A percentile compares a stretch with the other conserved stretches of the same genome.
Evolutionary conservation across 2,888 invertebrate genomes (phyloP).

Genomic region (Dynastes grantii): DNA sequence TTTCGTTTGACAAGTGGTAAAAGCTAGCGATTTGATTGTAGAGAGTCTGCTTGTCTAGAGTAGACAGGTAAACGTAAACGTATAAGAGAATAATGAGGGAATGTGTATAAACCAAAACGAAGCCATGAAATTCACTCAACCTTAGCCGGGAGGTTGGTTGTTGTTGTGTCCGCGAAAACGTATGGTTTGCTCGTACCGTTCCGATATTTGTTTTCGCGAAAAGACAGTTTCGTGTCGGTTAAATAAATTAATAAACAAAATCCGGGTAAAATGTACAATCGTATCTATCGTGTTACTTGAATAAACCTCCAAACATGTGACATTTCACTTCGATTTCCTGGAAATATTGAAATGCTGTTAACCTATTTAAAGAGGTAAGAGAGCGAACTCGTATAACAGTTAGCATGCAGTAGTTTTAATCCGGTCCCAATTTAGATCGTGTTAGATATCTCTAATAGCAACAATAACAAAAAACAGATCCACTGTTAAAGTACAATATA

Average conservation of each 20-base stretch:
- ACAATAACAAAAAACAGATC: neutral
- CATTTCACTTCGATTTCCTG: constrained; percentile 21
- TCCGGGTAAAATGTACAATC: neutral
- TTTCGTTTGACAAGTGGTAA: too few relatives aligned
- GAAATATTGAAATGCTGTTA: constrained; percentile 49
- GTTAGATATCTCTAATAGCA: too few relatives aligned
- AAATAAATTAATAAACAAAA: neutral
- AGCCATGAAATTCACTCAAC: constrained; percentile 37
- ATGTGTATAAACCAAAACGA: constrained; percentile 45
- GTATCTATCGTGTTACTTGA: constrained; percentile 21
- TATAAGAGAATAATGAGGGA: constrained; percentile 43
- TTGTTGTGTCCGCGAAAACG: constrained; percentile 26
- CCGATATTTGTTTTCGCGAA: neutral
- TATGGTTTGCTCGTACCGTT: neutral
- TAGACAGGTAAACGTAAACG: constrained; percentile 43
- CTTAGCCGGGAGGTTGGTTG: constrained; percentile 42
- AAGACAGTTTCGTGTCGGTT: neutral
- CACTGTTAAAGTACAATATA: neutral
- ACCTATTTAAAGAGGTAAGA: constrained; percentile 48
- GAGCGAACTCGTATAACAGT: neutral
- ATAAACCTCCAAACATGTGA: constrained; percentile 22
- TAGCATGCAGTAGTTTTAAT: neutral
- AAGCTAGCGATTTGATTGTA: constrained; percentile 3
- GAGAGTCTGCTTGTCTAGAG: neutral
- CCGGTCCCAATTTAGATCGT: neutral